Percentiles rank a stretch among this genome's conserved stretches.
Evolutionary conservation across 2,888 invertebrate genomes (phyloP).

Genomic region (Pilophorus perplexus): DNA sequence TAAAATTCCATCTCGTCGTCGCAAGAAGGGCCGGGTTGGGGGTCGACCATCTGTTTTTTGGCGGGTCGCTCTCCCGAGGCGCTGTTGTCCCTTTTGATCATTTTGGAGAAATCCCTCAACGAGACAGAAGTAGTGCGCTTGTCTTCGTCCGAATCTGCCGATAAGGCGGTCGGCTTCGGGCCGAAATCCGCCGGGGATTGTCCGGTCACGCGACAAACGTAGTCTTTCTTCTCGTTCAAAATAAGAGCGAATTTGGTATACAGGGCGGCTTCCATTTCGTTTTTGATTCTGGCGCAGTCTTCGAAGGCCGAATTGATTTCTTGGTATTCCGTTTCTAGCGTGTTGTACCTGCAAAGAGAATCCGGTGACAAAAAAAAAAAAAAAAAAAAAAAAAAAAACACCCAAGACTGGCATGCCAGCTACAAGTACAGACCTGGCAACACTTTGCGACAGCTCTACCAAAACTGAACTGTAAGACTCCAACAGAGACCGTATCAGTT

Average conservation of each 20-base stretch:
- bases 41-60: slow-evolving; percentile 20
- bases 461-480: slow-evolving; percentile 25
- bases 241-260: slow-evolving; percentile 32
- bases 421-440: not conserved
- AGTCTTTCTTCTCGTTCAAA: slow-evolving; percentile 36
- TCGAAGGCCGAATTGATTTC: slow-evolving; percentile 21
- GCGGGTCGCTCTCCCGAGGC: not conserved
- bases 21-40: not conserved
- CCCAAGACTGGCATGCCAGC: not conserved
- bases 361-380: not conserved
- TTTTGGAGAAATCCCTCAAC: not conserved
- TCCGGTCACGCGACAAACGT: slow-evolving; percentile 22
- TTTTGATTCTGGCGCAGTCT: slow-evolving; percentile 7
- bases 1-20: not conserved
- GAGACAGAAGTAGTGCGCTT: not conserved
- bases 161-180: not conserved
- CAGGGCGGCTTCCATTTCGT: slow-evolving; percentile 25
- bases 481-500: slow-evolving; percentile 7
- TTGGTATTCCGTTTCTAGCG: slow-evolving; percentile 8
- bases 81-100: not conserved
- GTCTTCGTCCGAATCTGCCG: no score
- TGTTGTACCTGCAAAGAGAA: slow-evolving; percentile 1
- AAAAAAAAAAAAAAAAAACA: not conserved
- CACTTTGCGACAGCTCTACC: slow-evolving; percentile 14
- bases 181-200: not conserved